Percentiles rank a stretch among this genome's conserved stretches.
Conservation (phyloP, 2,888 invertebrate species). For the Drosophila stalkeri region DNA sequence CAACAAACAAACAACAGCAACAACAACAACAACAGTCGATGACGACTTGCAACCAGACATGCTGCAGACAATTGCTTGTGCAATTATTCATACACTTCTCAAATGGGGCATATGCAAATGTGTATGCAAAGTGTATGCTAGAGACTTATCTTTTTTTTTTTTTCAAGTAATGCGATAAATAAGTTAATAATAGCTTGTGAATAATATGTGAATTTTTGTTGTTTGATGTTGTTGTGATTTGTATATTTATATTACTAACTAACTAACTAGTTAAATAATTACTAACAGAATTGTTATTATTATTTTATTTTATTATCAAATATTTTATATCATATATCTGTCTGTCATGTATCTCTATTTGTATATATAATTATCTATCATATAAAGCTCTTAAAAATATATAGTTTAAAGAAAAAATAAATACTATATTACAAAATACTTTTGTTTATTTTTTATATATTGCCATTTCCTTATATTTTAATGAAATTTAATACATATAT, state of each 20-base stretch:
- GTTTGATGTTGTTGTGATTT: background rate
- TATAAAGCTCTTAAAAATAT: too few species aligned
- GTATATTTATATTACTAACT: background rate
- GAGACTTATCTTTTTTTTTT: background rate
- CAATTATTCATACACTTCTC: conserved; percentile 53
- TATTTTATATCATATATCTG: too few species aligned
- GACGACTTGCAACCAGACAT: conserved; percentile 69
- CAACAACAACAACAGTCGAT: conserved; percentile 36
- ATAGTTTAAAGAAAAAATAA: too few species aligned
- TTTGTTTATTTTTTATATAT: too few species aligned
- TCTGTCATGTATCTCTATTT: too few species aligned
- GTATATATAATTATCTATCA: too few species aligned
- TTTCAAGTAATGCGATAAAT: background rate
- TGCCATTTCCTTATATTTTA: too few species aligned
- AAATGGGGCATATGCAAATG: conserved; percentile 22
- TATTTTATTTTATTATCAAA: too few species aligned
- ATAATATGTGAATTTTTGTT: background rate
- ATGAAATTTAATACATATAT: too few species aligned
- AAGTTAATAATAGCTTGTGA: background rate
- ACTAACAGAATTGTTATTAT: too few species aligned
- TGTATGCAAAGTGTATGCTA: background rate
- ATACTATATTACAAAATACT: too few species aligned
- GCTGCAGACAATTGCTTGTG: conserved; percentile 74
- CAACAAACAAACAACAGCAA: background rate
- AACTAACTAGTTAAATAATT: too few species aligned